A percentile compares a stretch with the other conserved stretches of the same genome.
Evolutionary conservation across 2,113 vertebrate genomes (phyloP).

Genomic region (Eira barbara): DNA sequence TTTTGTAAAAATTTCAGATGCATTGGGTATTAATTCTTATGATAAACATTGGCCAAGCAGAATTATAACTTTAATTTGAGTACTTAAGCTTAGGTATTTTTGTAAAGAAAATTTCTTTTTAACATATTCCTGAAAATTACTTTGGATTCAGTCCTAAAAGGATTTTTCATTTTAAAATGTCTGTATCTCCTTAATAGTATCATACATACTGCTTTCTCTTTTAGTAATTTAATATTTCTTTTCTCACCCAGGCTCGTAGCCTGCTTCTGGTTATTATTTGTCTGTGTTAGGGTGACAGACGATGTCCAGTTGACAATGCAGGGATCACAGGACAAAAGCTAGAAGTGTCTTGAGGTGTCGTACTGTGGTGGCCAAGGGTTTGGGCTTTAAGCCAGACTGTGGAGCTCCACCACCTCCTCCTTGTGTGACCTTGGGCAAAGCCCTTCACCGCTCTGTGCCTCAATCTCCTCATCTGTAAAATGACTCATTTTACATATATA

Average conservation of each 20-base stretch:
- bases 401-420: neutral
- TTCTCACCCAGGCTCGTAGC: neutral
- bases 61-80: conserved; percentile 8
- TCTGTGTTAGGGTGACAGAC: neutral
- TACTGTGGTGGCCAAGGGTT: neutral
- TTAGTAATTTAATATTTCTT: neutral
- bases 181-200: neutral
- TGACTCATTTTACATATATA: no score
- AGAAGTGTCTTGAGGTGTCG: neutral
- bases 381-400: neutral
- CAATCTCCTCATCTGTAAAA: no score
- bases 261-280: neutral
- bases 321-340: neutral
- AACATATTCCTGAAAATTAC: neutral
- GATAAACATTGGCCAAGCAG: neutral
- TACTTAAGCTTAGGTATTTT: neutral
- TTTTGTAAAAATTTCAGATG: neutral
- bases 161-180: neutral
- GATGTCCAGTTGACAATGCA: neutral
- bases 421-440: neutral
- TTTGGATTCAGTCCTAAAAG: neutral
- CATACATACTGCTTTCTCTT: neutral
- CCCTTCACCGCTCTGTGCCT: neutral
- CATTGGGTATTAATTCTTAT: neutral
- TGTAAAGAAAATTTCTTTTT: neutral